Evolutionary conservation across 2,888 invertebrate genomes (phyloP), one percentile per base, ranked within the genome.

Genomic region (Harpalus rufipes): DNA sequence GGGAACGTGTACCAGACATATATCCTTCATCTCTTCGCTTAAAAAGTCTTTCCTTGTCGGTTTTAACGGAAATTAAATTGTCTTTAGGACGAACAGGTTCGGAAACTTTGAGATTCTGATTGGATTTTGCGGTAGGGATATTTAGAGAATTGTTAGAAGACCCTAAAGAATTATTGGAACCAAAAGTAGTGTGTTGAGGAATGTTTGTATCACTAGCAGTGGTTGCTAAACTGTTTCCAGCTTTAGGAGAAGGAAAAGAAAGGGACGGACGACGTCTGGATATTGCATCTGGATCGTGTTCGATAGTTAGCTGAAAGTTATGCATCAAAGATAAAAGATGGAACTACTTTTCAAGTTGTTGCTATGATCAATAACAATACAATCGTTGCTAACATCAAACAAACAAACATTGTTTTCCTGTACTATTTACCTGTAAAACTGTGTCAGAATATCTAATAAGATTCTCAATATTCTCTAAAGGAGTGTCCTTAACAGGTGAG

Each of bases 241-340:
- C 76, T 87, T 87, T 86, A 10, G 74, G 83, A 80, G 85, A 61
- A 14, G 72, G 84, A 76, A 86, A 65, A 12, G 87, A 86, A 14
- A 87, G 86, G n/a, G 88, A 87, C 16, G 88, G 87, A 74, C 87
- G 86, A 78, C 93, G 92, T 86, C 93, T 92, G 86, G 93, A 93
- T 72, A 95, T 91, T 58, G 95, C 94, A 87, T 96, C 95, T 8
- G 97, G 97, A 90, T 96, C 97, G 89, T 97, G 96, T 90, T 98
- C 98, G 88, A 98, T 96, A 2, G 97, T 97, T 86, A 98, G 91
- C 94, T 96, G 92, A 12, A 78, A 74, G 0, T 51, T 51, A 44
- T 44, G 10, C 10, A 44, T 44, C 25, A 25, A 25, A 25, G 6
- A 32, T 32, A 21, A 21, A 21, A 21, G 21, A 21, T 21, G 21